A percentile compares a stretch with the other conserved stretches of the same genome.
Conservation (phyloP, 2,113 vertebrate genomes). For the Cochlearius cochlearius region DNA sequence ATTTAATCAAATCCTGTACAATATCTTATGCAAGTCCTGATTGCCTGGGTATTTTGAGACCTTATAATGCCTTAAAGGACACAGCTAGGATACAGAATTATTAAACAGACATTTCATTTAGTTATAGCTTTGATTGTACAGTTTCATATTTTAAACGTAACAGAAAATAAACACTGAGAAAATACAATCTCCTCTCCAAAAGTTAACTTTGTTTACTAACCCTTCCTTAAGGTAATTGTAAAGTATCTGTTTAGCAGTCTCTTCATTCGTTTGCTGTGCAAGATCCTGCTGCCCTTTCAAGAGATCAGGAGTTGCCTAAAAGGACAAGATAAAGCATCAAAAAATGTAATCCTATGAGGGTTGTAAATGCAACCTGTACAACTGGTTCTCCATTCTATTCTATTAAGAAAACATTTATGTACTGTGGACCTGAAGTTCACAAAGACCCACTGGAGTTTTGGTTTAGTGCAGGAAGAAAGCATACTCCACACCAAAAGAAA, state of each 20-base stretch:
- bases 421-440: not conserved
- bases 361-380: not conserved
- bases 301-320: conserved; percentile 92
- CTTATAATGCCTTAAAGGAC: not conserved
- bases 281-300: conserved; percentile 93
- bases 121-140: not conserved
- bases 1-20: not conserved
- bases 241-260: conserved; percentile 96
- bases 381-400: not conserved
- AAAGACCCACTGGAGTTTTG: not conserved
- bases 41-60: not conserved
- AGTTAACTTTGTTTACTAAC: conserved; percentile 74
- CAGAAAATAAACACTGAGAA: not conserved
- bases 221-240: conserved; percentile 97
- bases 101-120: not conserved
- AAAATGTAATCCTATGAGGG: not conserved
- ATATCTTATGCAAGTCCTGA: not conserved
- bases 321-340: conserved; percentile 12
- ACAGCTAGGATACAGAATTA: not conserved
- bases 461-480: not conserved
- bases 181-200: not conserved
- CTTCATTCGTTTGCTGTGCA: conserved; percentile 91
- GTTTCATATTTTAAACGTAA: not conserved
- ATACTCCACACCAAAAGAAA: not conserved
- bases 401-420: not conserved